phyloP scores from a whole-genome alignment of 2,888 invertebrate species.

The Diarsia rubi region DNA sequence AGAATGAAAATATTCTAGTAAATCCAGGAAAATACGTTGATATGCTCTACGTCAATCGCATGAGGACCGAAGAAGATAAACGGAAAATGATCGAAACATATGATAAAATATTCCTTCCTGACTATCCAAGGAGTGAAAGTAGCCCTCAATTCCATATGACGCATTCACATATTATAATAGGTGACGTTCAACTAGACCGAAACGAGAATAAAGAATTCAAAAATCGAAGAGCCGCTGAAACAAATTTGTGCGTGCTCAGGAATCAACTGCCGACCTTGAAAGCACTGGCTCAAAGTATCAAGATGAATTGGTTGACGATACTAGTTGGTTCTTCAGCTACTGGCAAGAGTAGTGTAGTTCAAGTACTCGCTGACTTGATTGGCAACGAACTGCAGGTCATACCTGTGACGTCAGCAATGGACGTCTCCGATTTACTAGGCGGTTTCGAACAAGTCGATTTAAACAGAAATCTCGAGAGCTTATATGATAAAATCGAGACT shows the following conservation, averaged over 20 bases:
- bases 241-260: constrained; percentile 86
- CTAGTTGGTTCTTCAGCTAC: constrained; percentile 95
- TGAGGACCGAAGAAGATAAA: constrained; percentile 95
- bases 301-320: constrained; percentile 98
- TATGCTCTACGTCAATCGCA: constrained; percentile 96
- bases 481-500: constrained; percentile 91
- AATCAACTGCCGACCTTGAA: constrained; percentile 93
- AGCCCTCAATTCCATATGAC: constrained; percentile 92
- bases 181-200: constrained; percentile 91
- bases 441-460: constrained; percentile 98
- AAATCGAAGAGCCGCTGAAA: constrained; percentile 79
- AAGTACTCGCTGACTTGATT: constrained; percentile 94
- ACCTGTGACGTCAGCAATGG: constrained; percentile 97
- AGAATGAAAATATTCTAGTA: constrained; percentile 70
- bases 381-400: constrained; percentile 94
- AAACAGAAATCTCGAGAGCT: constrained; percentile 93
- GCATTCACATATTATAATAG: constrained; percentile 91
- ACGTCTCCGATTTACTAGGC: constrained; percentile 98
- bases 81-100: constrained; percentile 91
- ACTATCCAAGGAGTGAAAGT: constrained; percentile 88
- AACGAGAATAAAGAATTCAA: constrained; percentile 82
- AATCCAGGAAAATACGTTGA: constrained; percentile 93
- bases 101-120: constrained; percentile 85
- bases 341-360: constrained; percentile 95
- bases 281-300: constrained; percentile 95